Evolutionary conservation across 2,113 vertebrate species (phyloP).

Genomic region (Cephalopholis sonnerati): DNA sequence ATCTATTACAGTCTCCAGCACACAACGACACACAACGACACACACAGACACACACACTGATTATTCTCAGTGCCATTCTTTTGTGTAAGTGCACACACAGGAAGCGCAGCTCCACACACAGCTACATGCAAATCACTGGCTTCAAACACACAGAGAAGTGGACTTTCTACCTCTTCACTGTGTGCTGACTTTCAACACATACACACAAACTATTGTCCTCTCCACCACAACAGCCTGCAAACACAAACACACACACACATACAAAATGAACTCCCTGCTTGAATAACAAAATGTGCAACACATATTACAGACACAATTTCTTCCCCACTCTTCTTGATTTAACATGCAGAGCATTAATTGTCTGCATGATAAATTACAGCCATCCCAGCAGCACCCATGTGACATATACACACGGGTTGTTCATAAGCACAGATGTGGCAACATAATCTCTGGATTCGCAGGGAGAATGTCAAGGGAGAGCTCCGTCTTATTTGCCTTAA

Average conservation of each 20-base stretch:
- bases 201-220: conserved; percentile 19
- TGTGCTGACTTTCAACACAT: background rate
- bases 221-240: conserved; percentile 9
- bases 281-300: conserved; percentile 14
- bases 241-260: background rate
- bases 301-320: conserved; percentile 27
- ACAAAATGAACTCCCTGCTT: conserved; percentile 14
- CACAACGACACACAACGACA: conserved; percentile 4
- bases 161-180: conserved; percentile 14
- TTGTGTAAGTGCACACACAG: conserved; percentile 29
- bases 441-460: conserved; percentile 53
- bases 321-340: conserved; percentile 36
- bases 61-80: conserved; percentile 35
- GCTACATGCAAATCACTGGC: background rate
- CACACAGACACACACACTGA: conserved; percentile 21
- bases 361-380: conserved; percentile 70
- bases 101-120: background rate
- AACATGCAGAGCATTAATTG: conserved; percentile 67
- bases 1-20: conserved; percentile 57
- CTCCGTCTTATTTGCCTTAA: conserved; percentile 49
- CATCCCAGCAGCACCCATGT: conserved; percentile 58
- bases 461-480: conserved; percentile 65
- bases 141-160: background rate
- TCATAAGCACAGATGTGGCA: conserved; percentile 72
- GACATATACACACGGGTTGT: conserved; percentile 65